Conservation (phyloP, 2,113 vertebrate genomes). For the Alaudala cheleensis region DNA sequence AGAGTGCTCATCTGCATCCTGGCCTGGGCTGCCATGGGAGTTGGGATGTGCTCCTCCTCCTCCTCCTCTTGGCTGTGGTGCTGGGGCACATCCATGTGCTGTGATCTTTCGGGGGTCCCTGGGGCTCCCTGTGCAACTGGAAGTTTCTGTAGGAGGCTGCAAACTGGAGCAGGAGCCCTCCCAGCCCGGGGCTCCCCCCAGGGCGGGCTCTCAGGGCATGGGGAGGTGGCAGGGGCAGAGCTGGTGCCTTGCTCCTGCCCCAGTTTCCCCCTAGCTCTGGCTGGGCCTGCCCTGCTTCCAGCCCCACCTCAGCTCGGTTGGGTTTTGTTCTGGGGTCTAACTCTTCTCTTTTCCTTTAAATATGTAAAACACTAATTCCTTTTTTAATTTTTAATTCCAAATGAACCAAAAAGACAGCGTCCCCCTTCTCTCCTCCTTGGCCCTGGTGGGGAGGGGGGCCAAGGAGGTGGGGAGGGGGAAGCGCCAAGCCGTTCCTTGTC, state of each 20-base stretch:
- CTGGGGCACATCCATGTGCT: neutral
- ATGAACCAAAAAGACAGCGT: slow-evolving; percentile 75
- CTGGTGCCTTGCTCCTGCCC: slow-evolving; percentile 24
- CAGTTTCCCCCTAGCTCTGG: neutral
- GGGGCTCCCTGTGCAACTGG: slow-evolving; percentile 64
- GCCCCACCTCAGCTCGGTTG: neutral
- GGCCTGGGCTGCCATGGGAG: neutral
- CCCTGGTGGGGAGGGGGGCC: neutral
- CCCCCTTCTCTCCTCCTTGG: slow-evolving; percentile 20
- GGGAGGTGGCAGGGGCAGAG: neutral
- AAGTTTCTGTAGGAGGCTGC: slow-evolving; percentile 40
- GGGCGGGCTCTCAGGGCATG: neutral
- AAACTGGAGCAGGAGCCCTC: slow-evolving; percentile 8
- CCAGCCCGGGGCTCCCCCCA: neutral
- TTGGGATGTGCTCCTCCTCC: neutral
- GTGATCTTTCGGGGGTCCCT: neutral
- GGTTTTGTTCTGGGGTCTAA: slow-evolving; percentile 60
- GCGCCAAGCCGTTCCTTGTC: slow-evolving; percentile 39
- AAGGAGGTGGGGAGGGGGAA: neutral
- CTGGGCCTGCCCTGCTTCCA: neutral
- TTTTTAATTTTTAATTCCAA: slow-evolving; percentile 67
- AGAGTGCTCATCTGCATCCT: neutral
- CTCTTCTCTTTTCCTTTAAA: slow-evolving; percentile 57
- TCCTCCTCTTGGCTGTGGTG: neutral
- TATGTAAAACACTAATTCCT: slow-evolving; percentile 79